These are phyloP conservation scores for Macrosteles quadrilineatus DNA, from an alignment of 1,140 invertebrate species.

Conservation along the genomic window DNA sequence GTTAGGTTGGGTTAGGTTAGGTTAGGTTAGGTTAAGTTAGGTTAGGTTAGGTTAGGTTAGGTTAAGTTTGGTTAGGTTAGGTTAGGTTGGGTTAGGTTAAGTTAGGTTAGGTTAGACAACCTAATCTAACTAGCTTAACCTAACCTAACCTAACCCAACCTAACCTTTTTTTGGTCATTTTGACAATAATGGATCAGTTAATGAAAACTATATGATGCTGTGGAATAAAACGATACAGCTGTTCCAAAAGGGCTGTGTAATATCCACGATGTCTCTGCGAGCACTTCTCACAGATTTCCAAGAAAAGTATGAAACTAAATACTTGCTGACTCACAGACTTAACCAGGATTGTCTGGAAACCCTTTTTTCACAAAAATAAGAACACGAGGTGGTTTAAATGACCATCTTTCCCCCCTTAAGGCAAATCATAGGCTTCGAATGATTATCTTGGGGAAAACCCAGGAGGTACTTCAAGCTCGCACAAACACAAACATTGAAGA, in stretches of 20 bases:
- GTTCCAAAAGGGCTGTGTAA: conserved; percentile 15
- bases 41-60: too few relatives aligned
- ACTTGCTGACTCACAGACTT: conserved; percentile 32
- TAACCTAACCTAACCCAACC: too few relatives aligned
- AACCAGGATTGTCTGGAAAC: conserved; percentile 39
- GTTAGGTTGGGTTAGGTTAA: too few relatives aligned
- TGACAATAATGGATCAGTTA: not conserved
- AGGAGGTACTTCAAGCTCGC: conserved; percentile 21
- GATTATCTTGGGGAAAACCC: conserved; percentile 37
- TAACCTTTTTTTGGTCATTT: too few relatives aligned
- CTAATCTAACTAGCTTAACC: too few relatives aligned
- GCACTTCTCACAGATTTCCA: conserved; percentile 1
- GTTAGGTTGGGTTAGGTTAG: too few relatives aligned
- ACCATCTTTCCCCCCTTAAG: conserved; percentile 35
- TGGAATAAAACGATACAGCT: conserved; percentile 11
- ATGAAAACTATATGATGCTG: conserved; percentile 11
- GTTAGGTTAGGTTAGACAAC: too few relatives aligned
- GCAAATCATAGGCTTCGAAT: conserved; percentile 29
- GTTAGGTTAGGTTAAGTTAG: too few relatives aligned
- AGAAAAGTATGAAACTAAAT: not conserved
- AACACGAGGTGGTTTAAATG: conserved; percentile 30
- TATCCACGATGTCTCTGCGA: not conserved
- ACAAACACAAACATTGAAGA: conserved; percentile 25
- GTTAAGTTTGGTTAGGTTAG: too few relatives aligned
- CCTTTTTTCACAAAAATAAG: conserved; percentile 35